Conservation (phyloP, 2,888 invertebrate species). For the Invenusta paracnida region DNA sequence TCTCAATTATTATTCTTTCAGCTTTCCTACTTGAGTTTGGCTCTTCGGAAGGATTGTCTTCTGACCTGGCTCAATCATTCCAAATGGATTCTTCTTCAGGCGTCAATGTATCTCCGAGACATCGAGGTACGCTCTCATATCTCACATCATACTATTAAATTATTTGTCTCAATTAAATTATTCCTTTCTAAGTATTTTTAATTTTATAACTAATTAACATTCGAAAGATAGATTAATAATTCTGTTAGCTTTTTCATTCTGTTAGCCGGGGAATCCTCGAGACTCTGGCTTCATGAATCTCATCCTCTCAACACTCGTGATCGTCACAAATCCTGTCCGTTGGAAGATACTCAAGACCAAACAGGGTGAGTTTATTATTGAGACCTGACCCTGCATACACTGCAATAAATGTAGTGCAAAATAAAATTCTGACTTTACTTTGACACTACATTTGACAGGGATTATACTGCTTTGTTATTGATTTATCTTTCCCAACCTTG, state of each 20-base stretch:
- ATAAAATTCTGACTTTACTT: no score
- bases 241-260: not conserved
- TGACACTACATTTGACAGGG: no score
- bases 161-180: no score
- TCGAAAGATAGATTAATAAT: no score
- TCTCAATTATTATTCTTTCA: not conserved
- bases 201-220: no score
- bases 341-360: not conserved
- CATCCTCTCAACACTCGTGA: conserved; percentile 1
- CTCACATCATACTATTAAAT: not conserved
- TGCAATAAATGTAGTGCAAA: no score
- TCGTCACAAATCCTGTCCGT: conserved; percentile 10
- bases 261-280: conserved; percentile 30
- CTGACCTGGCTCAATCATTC: conserved; percentile 22
- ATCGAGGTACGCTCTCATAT: not conserved
- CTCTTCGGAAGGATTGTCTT: conserved; percentile 19
- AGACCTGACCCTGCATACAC: no score
- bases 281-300: conserved; percentile 35
- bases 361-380: not conserved
- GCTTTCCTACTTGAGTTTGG: conserved; percentile 37
- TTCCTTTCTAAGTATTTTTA: no score
- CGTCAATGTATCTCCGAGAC: not conserved
- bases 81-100: conserved; percentile 34
- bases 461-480: no score
- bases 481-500: no score